Percentiles rank a stretch among this genome's conserved stretches.
Evolutionary conservation across 2,113 vertebrate species (phyloP).

Genomic region (Aix galericulata): DNA sequence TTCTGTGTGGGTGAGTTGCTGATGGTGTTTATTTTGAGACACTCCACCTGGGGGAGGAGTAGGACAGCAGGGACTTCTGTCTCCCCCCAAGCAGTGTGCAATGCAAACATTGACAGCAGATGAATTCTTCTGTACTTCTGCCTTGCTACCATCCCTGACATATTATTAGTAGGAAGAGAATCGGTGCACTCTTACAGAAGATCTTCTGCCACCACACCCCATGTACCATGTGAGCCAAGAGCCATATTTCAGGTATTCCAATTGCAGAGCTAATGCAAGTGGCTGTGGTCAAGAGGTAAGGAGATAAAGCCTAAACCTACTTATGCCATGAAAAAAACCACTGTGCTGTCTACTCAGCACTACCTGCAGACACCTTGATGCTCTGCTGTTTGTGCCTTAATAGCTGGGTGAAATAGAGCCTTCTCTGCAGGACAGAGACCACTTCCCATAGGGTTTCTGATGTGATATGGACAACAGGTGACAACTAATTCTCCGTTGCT

Average conservation of each 20-base stretch:
- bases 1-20: slow-evolving; percentile 11
- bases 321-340: background rate
- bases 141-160: background rate
- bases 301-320: background rate
- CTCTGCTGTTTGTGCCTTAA: background rate
- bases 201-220: background rate
- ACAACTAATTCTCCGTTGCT: background rate
- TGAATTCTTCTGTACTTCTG: background rate
- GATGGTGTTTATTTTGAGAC: background rate
- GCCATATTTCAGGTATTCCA: background rate
- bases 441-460: background rate
- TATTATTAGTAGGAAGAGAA: background rate
- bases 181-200: background rate
- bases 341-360: background rate
- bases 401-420: background rate
- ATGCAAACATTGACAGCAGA: background rate
- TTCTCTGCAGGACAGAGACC: background rate
- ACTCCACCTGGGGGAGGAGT: background rate
- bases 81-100: background rate
- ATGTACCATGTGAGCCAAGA: background rate
- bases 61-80: background rate
- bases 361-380: background rate
- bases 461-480: background rate
- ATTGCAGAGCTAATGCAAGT: background rate
- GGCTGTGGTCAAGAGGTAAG: background rate